Percentiles rank a stretch among this genome's conserved stretches.
Conservation (phyloP, 1,140 invertebrate species). For the Stenopsyche tienmushanensis region DNA sequence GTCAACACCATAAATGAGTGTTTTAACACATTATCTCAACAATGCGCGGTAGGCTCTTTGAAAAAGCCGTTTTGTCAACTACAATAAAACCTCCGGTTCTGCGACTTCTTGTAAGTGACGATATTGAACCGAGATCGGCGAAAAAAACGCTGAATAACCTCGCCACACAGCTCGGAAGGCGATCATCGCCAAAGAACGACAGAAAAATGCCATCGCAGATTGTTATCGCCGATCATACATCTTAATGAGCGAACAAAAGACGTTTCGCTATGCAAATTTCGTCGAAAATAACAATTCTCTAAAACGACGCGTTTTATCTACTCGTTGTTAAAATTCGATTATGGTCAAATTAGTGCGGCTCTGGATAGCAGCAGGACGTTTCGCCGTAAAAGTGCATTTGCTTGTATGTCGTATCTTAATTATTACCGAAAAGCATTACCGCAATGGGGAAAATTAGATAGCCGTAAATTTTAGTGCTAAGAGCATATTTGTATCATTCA, state of each 20-base stretch:
- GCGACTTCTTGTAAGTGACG: slow-evolving; percentile 14
- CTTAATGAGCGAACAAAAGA: neutral
- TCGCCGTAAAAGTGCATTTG: slow-evolving; percentile 8
- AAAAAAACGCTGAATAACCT: neutral
- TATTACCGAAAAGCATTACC: neutral
- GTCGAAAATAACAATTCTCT: too few species aligned
- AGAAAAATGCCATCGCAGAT: neutral
- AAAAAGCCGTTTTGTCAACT: slow-evolving; percentile 30
- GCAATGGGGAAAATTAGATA: neutral
- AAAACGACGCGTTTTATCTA: too few species aligned
- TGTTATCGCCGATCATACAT: neutral
- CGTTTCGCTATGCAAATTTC: neutral
- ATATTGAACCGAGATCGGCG: slow-evolving; percentile 8
- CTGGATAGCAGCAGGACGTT: neutral
- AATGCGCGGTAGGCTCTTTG: slow-evolving; percentile 31
- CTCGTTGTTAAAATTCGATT: neutral
- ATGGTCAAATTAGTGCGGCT: neutral
- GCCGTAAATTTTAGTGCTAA: neutral
- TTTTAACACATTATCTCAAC: slow-evolving; percentile 41
- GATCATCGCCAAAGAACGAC: neutral
- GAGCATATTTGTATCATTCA: too few species aligned
- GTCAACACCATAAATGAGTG: slow-evolving; percentile 38
- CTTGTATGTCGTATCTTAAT: slow-evolving; percentile 15
- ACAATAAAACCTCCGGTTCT: slow-evolving; percentile 10
- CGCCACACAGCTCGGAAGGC: neutral